Conservation (phyloP, 2,888 invertebrate species). For the Eupeodes luniger region DNA sequence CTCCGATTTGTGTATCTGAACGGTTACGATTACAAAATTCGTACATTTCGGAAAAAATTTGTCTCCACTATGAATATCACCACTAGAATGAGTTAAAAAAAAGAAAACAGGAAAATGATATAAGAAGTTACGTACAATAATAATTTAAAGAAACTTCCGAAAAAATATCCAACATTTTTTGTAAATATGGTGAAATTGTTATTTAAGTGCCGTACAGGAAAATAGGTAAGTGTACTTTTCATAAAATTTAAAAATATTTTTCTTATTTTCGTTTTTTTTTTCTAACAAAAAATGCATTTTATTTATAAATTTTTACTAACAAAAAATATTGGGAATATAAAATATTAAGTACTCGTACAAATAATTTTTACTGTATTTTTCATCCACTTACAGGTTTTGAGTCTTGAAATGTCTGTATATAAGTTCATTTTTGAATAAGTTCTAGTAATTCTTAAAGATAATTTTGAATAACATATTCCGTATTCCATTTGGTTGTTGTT, state of each 20-base stretch:
- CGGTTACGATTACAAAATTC: too few relatives aligned
- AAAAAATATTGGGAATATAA: conserved; percentile 22
- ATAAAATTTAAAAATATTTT: background rate
- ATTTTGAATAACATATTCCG: conserved; percentile 2
- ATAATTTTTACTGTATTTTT: background rate
- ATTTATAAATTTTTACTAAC: background rate
- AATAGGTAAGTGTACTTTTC: too few relatives aligned
- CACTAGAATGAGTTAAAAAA: too few relatives aligned
- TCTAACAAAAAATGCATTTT: conserved; percentile 2
- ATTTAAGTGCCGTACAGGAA: too few relatives aligned
- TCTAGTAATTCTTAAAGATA: background rate
- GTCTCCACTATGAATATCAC: too few relatives aligned
- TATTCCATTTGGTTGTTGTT: background rate
- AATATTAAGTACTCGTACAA: conserved; percentile 67
- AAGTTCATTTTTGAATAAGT: background rate
- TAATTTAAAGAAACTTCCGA: too few relatives aligned
- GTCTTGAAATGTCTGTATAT: background rate
- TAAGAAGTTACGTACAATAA: too few relatives aligned
- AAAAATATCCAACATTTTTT: too few relatives aligned
- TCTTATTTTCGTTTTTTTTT: background rate
- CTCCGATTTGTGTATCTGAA: too few relatives aligned
- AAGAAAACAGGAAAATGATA: too few relatives aligned
- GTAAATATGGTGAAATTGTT: too few relatives aligned
- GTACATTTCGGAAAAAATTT: too few relatives aligned
- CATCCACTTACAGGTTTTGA: background rate